phyloP scores from a whole-genome alignment of 2,888 invertebrate genomes.

The Folsomia candida region DNA sequence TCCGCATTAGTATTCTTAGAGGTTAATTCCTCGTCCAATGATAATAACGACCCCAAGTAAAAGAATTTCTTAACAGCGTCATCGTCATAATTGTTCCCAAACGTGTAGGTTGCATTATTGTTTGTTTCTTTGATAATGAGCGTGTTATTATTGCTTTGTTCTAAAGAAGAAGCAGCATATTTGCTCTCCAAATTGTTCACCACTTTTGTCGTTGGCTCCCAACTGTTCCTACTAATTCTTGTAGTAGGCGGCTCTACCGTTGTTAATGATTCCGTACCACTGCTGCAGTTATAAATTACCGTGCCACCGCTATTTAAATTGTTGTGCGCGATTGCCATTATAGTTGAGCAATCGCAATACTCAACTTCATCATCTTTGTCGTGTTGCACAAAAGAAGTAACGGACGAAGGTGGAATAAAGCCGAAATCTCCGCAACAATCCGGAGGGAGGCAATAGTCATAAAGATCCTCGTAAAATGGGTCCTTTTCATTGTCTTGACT shows the following conservation, averaged over 20 bases:
- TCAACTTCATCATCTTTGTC: slow-evolving; percentile 38
- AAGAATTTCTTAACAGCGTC: neutral
- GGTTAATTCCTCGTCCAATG: neutral
- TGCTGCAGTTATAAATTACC: neutral
- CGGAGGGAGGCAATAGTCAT: slow-evolving; percentile 40
- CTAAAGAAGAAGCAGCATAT: neutral
- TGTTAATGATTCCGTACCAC: neutral
- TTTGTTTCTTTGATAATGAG: neutral
- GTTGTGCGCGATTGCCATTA: slow-evolving; percentile 20
- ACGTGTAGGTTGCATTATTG: neutral
- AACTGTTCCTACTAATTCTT: neutral
- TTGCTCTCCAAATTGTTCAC: neutral
- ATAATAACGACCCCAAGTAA: neutral
- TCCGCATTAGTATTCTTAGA: neutral
- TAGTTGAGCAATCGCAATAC: slow-evolving; percentile 36
- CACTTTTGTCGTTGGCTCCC: neutral
- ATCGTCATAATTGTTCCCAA: too few relatives aligned
- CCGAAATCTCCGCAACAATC: slow-evolving; percentile 20
- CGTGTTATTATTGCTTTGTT: neutral
- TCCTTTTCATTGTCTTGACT: slow-evolving; percentile 34
- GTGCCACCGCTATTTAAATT: slow-evolving; percentile 2
- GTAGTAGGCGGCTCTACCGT: neutral
- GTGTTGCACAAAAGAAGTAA: slow-evolving; percentile 31
- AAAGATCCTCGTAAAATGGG: slow-evolving; percentile 44
- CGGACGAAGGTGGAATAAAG: slow-evolving; percentile 9